A percentile compares a stretch with the other conserved stretches of the same genome.
phyloP scores from a whole-genome alignment of 1,140 invertebrate genomes.

The Cydia strobilella region DNA sequence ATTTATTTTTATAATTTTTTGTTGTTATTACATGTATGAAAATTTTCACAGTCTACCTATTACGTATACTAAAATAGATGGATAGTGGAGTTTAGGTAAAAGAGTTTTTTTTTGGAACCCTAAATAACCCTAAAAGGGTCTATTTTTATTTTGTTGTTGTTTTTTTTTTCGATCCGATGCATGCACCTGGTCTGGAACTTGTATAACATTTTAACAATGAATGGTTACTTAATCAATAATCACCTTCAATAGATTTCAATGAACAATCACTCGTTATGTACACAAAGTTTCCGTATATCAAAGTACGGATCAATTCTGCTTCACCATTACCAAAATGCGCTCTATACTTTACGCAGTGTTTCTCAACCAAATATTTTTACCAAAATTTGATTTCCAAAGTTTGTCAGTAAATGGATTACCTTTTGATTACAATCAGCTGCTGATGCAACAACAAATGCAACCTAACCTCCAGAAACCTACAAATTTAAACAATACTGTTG shows the following conservation, averaged over 20 bases:
- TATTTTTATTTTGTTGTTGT: no score
- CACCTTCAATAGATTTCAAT: background rate
- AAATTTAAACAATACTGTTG: background rate
- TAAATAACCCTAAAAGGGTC: no score
- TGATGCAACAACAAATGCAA: background rate
- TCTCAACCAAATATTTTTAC: background rate
- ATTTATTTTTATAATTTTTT: no score
- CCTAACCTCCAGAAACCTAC: background rate
- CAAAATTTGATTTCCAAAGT: background rate
- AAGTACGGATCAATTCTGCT: background rate
- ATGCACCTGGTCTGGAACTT: background rate
- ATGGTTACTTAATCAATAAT: background rate
- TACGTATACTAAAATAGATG: no score
- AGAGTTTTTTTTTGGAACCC: no score
- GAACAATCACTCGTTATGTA: constrained; percentile 1
- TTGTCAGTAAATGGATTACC: background rate
- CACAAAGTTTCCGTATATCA: background rate
- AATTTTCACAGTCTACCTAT: no score
- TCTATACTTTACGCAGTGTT: background rate
- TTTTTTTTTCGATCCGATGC: no score
- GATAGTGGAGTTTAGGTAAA: no score
- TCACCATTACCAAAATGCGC: constrained; percentile 1
- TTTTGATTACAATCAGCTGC: constrained; percentile 1
- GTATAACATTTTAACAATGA: constrained; percentile 5
- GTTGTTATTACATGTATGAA: no score